Evolutionary conservation across 1,140 invertebrate genomes (phyloP), one percentile per base, ranked within the genome.

Genomic region (Drosophila subobscura): DNA sequence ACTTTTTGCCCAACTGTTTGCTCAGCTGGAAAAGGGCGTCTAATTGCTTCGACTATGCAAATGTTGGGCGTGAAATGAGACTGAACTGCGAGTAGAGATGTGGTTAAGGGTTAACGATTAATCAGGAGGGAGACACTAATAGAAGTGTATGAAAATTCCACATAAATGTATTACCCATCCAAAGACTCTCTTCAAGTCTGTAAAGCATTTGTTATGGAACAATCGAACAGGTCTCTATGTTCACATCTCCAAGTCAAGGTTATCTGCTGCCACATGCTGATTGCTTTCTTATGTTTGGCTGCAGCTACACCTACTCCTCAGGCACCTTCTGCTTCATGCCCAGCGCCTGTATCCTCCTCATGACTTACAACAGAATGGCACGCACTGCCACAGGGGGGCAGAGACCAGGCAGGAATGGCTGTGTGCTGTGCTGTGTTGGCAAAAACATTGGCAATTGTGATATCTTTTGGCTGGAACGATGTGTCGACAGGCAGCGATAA

Each of bases 401-500:
- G 20, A 14, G 16, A 22, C 20, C 1, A n/a, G 50, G 20, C 0
- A 6, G 25, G 16, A 44, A 16, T 20, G 41, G 56, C 45, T 29
- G 42, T 20, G 16, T 20, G 16, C 16, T 20, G 16, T 20, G 16
- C 1, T 20, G 45, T 29, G 42, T 20, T 20, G 45, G 65, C 37
- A 40, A 25, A 61, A 52, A 49, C 71, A 73, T 73, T 74, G 71
- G 46, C 71, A 80, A 77, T 74, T 79, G 73, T 78, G 65, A 83
- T 86, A 86, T 86, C 83, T 79, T 50, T 72, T 61, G 49, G 84
- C 61, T 55, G 56, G 66, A 81, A 88, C 78, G 83, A 86, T 57
- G 83, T 86, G 83, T 83, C 83, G 83, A 88, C 83, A 88, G 83
- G 57, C 71, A 63, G 78, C 83, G 83, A 86, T 86, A 85, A 85